A percentile compares a stretch with the other conserved stretches of the same genome.
phyloP scores from a whole-genome alignment of 2,113 vertebrate species.

The Phyllostomus hastatus region DNA sequence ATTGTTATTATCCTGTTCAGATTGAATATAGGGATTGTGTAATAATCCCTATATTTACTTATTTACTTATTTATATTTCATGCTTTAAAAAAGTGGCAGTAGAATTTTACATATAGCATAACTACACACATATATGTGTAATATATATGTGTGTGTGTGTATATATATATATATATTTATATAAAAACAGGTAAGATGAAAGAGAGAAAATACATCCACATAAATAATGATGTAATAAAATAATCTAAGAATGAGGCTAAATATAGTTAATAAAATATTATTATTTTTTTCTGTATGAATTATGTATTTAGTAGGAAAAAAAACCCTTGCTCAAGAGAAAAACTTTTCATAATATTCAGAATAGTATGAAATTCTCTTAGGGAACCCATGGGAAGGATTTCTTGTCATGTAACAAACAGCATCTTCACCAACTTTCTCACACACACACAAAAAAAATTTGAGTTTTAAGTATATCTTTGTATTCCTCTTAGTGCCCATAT shows the following conservation, averaged over 20 bases:
- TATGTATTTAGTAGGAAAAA: background rate
- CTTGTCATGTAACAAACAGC: background rate
- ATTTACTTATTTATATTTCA: conserved; percentile 20
- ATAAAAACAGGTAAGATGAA: background rate
- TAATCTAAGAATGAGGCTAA: background rate
- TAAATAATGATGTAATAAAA: background rate
- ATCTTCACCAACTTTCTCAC: background rate
- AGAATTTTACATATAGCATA: background rate
- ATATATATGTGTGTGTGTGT: too few species aligned
- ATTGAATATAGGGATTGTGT: background rate
- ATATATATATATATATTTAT: background rate
- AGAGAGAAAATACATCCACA: background rate
- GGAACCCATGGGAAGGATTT: background rate
- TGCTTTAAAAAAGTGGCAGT: background rate
- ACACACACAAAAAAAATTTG: background rate
- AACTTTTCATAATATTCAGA: background rate
- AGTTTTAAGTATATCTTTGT: background rate
- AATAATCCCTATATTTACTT: too few species aligned
- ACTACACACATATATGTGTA: background rate
- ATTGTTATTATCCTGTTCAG: background rate
- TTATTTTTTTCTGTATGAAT: background rate
- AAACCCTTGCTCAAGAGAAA: background rate
- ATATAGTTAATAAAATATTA: background rate
- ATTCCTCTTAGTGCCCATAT: background rate
- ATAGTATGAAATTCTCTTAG: background rate